phyloP scores from a whole-genome alignment of 2,113 vertebrate species.

The Danionella cerebrum region DNA sequence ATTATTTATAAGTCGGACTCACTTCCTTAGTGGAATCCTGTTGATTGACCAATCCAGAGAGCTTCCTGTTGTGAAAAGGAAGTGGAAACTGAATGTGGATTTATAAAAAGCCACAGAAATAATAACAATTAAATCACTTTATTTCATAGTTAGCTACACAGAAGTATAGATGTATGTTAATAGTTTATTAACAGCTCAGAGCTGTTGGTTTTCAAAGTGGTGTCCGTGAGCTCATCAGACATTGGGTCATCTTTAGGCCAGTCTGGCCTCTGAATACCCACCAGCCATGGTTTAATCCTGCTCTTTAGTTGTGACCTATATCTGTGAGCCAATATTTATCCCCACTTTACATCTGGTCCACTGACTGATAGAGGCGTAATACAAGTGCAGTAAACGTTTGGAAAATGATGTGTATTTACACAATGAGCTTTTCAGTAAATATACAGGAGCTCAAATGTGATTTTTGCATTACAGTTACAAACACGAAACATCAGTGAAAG shows the following conservation, averaged over 20 bases:
- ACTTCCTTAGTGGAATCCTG: conserved; percentile 26
- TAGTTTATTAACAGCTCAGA: neutral
- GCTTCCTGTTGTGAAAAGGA: conserved; percentile 15
- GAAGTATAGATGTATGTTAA: neutral
- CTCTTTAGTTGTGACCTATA: neutral
- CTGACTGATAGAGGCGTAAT: neutral
- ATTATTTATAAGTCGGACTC: conserved; percentile 20
- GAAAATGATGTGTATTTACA: neutral
- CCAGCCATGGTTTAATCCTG: neutral
- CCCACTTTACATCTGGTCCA: neutral
- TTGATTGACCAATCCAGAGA: neutral
- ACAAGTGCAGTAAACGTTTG: neutral
- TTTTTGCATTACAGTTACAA: too few relatives aligned
- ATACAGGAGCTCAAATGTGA: too few relatives aligned
- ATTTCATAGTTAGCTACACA: too few relatives aligned
- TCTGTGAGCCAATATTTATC: neutral
- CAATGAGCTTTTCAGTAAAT: neutral
- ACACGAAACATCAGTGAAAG: too few relatives aligned
- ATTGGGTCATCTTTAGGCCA: conserved; percentile 1
- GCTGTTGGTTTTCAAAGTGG: neutral
- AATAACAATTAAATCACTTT: too few relatives aligned
- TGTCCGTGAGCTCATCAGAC: neutral
- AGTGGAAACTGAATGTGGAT: neutral
- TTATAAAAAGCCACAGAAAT: neutral
- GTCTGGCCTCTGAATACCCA: neutral